Evolutionary conservation across 2,888 invertebrate species (phyloP), one percentile per base, ranked within the genome.

Genomic region (Eremobia ochroleuca): DNA sequence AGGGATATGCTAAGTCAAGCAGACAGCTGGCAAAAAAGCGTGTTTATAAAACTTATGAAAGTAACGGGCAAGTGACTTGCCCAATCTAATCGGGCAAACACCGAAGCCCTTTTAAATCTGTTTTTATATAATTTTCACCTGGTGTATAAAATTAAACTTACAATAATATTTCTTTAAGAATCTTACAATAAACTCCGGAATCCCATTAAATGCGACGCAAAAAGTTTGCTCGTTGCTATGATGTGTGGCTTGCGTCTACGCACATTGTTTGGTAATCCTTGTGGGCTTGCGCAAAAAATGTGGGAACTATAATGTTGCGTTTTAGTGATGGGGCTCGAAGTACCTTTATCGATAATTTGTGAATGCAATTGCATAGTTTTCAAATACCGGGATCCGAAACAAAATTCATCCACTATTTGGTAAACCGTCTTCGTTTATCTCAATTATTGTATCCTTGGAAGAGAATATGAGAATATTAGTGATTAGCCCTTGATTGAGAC

Each of bases 201-300:
- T 96, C 95, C 94, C 93, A 96, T 96, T 95, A 95, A 94, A 92
- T 85, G 86, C 91, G 87, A 90, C 91, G 92, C 93, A 96, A 96
- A 96, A 95, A 95, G 89, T 90, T 88, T 83, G 86, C 91, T 93
- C 85, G 91, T 92, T 93, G 90, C 89, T 90, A 93, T 93, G 94
- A 94, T 94, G 95, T 95, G 96, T 94, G 96, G 95, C 93, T 94
- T 93, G 93, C 93, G 93, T 90, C 79, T 91, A 91, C 93, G 93
- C 94, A 92, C 87, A 94, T 96, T 96, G 96, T 96, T 94, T 90
- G 91, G 89, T 93, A 93, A 95, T 94, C 94, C 94, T 91, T 91
- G 89, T 89, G 90, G 93, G 93, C 87, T 89, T 90, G 90, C 83
- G 91, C 93, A 96, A 96, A 96, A 96, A 95, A 93, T 92, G 92